These are phyloP conservation scores for Bergia sp. DNA, from an alignment of 92 coral and sea anemone species.

Conservation along the genomic window DNA sequence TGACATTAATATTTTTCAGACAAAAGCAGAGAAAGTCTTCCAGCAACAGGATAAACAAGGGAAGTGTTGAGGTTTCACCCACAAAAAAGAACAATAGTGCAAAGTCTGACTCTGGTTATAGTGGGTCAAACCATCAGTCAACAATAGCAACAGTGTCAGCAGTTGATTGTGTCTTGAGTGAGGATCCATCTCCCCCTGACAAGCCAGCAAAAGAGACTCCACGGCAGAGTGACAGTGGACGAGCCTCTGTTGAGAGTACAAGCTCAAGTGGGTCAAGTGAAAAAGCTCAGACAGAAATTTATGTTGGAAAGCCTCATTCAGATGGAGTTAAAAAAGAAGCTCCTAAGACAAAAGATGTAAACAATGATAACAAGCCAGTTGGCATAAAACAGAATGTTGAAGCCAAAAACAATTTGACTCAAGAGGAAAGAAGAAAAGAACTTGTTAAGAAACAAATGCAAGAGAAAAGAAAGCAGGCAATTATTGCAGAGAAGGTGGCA, in stretches of 20 bases:
- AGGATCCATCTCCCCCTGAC: neutral
- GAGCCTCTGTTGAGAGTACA: constrained; percentile 66
- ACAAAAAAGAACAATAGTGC: constrained; percentile 44
- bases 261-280: constrained; percentile 66
- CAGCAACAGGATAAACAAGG: constrained; percentile 43
- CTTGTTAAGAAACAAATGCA: constrained; percentile 72
- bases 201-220: constrained; percentile 45
- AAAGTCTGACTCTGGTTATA: constrained; percentile 77
- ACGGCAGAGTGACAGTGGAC: constrained; percentile 53
- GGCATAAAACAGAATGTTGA: constrained; percentile 28
- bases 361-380: constrained; percentile 34
- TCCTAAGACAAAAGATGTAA: neutral
- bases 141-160: constrained; percentile 85
- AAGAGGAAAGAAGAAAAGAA: constrained; percentile 62
- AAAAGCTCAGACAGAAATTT: constrained; percentile 64
- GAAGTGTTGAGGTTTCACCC: constrained; percentile 45
- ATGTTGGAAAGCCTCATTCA: constrained; percentile 24
- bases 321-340: constrained; percentile 36
- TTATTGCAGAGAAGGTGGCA: constrained; percentile 36
- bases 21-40: constrained; percentile 77
- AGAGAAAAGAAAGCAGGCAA: constrained; percentile 56
- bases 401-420: constrained; percentile 1
- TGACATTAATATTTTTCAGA: constrained; percentile 48
- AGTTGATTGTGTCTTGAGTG: constrained; percentile 79
- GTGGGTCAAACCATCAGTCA: constrained; percentile 68